Percentiles rank a stretch among this genome's conserved stretches.
These are phyloP conservation scores for Oceanodroma leucorhoa DNA, from an alignment of 2,797 vertebrate species.

Conservation along the genomic window DNA sequence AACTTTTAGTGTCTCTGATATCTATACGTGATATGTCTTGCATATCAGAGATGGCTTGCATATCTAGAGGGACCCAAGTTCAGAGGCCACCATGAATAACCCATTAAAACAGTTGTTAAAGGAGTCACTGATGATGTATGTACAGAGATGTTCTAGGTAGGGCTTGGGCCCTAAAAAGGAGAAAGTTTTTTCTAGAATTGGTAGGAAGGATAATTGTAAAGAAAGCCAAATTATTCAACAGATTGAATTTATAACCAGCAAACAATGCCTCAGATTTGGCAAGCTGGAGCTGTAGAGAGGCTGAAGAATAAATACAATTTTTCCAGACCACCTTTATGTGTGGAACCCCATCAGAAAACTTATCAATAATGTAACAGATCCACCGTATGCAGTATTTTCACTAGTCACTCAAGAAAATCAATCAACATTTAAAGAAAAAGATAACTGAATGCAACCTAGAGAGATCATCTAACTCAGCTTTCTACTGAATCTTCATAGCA, in stretches of 20 bases:
- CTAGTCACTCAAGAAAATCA: neutral
- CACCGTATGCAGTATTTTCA: neutral
- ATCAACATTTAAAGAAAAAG: neutral
- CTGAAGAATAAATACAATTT: neutral
- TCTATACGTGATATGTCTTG: neutral
- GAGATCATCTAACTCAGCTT: neutral
- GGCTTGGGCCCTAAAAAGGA: neutral
- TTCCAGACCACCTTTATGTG: neutral
- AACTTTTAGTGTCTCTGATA: neutral
- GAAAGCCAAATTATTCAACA: neutral
- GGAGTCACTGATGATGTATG: neutral
- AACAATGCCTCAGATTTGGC: neutral
- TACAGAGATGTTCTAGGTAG: neutral
- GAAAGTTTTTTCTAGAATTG: neutral
- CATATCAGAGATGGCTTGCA: neutral
- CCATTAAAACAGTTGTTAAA: neutral
- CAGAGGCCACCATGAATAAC: neutral
- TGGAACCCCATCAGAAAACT: neutral
- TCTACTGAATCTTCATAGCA: neutral
- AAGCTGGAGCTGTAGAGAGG: neutral
- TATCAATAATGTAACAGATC: neutral
- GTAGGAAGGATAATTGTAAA: neutral
- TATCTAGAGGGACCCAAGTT: neutral
- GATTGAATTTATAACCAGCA: neutral
- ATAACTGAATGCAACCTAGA: neutral